Conservation (phyloP, 2,888 invertebrate genomes). For the Caenorhabditis zanzibari region DNA sequence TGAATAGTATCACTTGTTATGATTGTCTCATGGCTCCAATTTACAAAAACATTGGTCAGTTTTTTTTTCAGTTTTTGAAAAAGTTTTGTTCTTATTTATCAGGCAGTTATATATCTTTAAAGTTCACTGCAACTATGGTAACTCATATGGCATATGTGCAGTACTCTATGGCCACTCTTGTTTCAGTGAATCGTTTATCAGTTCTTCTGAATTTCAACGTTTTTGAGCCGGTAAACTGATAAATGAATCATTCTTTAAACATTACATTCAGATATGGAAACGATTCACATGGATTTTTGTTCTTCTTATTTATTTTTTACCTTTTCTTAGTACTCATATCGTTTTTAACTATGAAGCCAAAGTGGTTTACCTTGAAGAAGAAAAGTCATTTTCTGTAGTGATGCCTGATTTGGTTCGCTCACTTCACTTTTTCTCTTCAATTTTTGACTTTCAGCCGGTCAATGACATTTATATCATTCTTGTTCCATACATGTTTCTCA, state of each 20-base stretch:
- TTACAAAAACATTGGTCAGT: not conserved
- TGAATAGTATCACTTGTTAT: not conserved
- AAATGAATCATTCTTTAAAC: not conserved
- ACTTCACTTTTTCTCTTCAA: not conserved
- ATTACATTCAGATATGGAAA: conserved; percentile 23
- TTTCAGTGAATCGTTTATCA: conserved; percentile 27
- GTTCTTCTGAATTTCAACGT: conserved; percentile 18
- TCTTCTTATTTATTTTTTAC: conserved; percentile 8
- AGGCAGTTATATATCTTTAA: not conserved
- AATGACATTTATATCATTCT: not conserved
- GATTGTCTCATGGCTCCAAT: conserved; percentile 11
- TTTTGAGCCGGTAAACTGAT: conserved; percentile 21
- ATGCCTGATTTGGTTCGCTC: not conserved
- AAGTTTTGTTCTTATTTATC: not conserved
- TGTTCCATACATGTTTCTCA: not conserved
- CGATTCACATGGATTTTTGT: conserved; percentile 21
- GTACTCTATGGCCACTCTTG: conserved; percentile 24
- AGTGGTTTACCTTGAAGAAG: not conserved
- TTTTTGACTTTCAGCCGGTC: not conserved
- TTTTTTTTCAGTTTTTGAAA: not conserved
- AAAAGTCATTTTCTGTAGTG: not conserved
- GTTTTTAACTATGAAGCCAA: conserved; percentile 14
- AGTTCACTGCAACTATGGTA: conserved; percentile 13
- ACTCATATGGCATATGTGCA: conserved; percentile 43
- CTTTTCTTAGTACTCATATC: conserved; percentile 19